These are phyloP conservation scores for Turdus rufiventris DNA, from an alignment of 2,113 vertebrate genomes.

Conservation along the genomic window DNA sequence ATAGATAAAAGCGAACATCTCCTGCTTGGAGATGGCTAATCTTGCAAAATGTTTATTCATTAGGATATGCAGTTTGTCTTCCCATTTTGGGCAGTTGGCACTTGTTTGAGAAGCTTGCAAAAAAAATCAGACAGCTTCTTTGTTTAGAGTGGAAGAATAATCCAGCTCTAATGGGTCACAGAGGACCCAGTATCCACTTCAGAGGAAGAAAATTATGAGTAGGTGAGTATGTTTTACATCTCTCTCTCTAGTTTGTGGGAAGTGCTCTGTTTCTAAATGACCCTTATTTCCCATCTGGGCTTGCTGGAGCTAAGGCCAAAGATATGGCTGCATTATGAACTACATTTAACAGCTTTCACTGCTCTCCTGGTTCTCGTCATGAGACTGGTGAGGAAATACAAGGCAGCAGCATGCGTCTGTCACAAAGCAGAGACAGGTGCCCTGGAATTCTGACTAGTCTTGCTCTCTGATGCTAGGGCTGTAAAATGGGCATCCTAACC, in stretches of 20 bases:
- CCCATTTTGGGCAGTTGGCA: slow-evolving; percentile 1
- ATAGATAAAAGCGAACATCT: slow-evolving; percentile 37
- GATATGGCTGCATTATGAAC: background rate
- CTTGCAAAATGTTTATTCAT: slow-evolving; percentile 55
- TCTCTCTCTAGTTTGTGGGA: slow-evolving; percentile 5
- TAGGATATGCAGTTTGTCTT: slow-evolving; percentile 27
- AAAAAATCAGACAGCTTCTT: background rate
- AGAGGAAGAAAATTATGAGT: slow-evolving; percentile 35
- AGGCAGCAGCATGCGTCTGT: background rate
- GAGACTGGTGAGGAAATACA: background rate
- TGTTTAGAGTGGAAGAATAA: slow-evolving; percentile 23
- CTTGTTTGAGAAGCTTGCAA: slow-evolving; percentile 1
- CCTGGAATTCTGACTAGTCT: background rate
- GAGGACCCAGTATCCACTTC: slow-evolving; percentile 24
- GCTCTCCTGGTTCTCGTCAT: background rate
- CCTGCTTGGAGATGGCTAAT: slow-evolving; percentile 46
- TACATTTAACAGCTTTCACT: background rate
- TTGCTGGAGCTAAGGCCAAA: background rate
- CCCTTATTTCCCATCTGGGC: slow-evolving; percentile 26
- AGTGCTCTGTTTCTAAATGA: slow-evolving; percentile 32
- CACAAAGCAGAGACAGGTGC: background rate
- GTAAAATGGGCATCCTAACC: background rate
- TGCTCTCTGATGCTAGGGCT: background rate
- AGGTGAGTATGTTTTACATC: slow-evolving; percentile 36
- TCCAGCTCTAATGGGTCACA: slow-evolving; percentile 37